phyloP scores from a whole-genome alignment of 2,797 vertebrate genomes.

The Lepilemur septentrionalis region DNA sequence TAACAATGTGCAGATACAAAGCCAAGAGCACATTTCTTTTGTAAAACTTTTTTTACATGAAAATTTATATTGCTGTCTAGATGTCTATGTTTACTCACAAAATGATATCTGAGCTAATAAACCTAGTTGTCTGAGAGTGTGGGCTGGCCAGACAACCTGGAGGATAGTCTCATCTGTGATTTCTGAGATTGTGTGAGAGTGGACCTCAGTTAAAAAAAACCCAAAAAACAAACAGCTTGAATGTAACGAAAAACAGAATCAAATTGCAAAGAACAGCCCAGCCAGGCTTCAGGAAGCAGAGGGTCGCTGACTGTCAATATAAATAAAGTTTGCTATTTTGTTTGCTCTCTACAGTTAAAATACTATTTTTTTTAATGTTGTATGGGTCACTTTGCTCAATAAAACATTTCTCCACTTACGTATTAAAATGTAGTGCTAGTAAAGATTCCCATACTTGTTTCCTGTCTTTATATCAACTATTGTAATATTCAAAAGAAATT shows the following conservation, averaged over 20 bases:
- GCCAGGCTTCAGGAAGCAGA: neutral
- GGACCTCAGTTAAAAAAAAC: neutral
- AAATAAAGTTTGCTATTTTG: neutral
- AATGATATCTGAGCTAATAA: neutral
- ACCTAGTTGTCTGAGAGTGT: neutral
- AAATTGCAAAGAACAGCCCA: neutral
- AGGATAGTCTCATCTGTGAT: neutral
- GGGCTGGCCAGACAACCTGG: neutral
- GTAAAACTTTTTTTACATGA: neutral
- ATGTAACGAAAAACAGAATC: neutral
- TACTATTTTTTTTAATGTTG: neutral
- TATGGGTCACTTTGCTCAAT: neutral
- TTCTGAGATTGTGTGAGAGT: neutral
- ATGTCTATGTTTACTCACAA: neutral
- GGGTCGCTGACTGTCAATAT: neutral
- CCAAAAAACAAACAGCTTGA: neutral
- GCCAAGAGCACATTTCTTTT: slow-evolving; percentile 10
- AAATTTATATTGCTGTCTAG: neutral
- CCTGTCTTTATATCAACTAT: neutral
- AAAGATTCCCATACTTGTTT: neutral
- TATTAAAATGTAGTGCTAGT: neutral
- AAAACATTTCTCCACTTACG: neutral
- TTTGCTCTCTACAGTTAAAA: neutral
- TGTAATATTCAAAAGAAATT: neutral
- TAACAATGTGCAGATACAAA: neutral